Conservation (phyloP, 2,797 vertebrate species). For the Sphenodon punctatus region DNA sequence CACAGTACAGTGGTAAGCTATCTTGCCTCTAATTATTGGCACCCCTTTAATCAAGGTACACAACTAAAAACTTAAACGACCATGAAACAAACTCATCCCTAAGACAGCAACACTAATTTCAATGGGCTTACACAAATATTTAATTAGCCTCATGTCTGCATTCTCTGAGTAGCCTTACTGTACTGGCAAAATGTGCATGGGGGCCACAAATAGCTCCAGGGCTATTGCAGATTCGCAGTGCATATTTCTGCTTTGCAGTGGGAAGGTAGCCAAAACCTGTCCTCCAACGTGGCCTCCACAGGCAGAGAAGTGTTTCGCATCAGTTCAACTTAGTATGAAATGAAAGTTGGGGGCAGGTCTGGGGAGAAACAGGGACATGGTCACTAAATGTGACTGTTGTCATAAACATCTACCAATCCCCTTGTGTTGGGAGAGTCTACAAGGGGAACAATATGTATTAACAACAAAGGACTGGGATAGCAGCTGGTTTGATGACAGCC, state of each 20-base stretch:
- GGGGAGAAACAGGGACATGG: conserved; percentile 14
- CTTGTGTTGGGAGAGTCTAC: neutral
- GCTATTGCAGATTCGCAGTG: neutral
- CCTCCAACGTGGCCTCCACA: neutral
- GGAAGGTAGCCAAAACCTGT: neutral
- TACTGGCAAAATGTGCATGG: accelerated
- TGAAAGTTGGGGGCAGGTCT: conserved; percentile 26
- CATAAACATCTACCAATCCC: neutral
- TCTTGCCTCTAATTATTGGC: neutral
- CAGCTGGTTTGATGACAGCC: neutral
- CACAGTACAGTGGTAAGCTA: neutral
- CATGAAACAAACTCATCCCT: neutral
- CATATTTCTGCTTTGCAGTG: neutral
- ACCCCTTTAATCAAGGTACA: neutral
- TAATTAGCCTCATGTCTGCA: neutral
- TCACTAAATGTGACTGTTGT: conserved; percentile 32
- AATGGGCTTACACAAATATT: neutral
- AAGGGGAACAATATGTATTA: conserved; percentile 14
- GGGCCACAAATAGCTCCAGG: neutral
- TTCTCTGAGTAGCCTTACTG: neutral
- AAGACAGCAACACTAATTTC: accelerated
- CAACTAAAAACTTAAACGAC: neutral
- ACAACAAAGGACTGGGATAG: neutral
- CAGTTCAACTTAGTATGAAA: too few relatives aligned
- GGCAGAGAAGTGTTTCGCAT: neutral